A percentile compares a stretch with the other conserved stretches of the same genome.
Conservation (phyloP, 2,797 vertebrate genomes). For the Anniella stebbinsi region DNA sequence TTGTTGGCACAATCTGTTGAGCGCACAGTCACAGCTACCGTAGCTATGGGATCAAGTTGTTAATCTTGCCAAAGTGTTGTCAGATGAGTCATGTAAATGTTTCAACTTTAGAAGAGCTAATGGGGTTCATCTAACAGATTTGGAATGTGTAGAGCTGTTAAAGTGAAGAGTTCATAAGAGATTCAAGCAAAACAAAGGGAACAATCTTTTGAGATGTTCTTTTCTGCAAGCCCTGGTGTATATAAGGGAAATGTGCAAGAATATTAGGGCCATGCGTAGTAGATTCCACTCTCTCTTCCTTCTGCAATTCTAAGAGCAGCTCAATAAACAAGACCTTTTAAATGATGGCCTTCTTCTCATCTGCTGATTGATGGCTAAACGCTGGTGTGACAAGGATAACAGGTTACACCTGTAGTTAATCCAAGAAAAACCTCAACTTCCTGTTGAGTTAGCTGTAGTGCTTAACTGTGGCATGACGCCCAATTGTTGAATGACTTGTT, state of each 20-base stretch:
- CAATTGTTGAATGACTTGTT: constrained; percentile 1
- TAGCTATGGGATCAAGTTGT: neutral
- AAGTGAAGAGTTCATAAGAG: neutral
- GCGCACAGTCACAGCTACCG: neutral
- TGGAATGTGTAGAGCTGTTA: neutral
- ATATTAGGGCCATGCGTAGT: neutral
- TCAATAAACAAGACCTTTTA: constrained; percentile 1
- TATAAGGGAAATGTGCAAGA: neutral
- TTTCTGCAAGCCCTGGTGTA: neutral
- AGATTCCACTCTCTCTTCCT: neutral
- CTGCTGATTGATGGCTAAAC: constrained; percentile 13
- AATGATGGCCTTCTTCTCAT: neutral
- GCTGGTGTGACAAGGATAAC: constrained; percentile 28
- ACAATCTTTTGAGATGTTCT: neutral
- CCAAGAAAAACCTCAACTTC: constrained; percentile 24
- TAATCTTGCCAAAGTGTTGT: neutral
- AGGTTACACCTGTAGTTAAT: constrained; percentile 27
- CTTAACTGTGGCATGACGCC: neutral
- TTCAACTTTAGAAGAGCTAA: neutral
- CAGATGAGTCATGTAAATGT: neutral
- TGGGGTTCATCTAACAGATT: neutral
- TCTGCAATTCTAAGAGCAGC: neutral
- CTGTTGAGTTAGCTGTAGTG: neutral
- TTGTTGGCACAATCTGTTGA: neutral
- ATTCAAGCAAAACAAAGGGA: neutral